These are phyloP conservation scores for Agrochola circellaris DNA, from an alignment of 2,888 invertebrate genomes.

Conservation along the genomic window DNA sequence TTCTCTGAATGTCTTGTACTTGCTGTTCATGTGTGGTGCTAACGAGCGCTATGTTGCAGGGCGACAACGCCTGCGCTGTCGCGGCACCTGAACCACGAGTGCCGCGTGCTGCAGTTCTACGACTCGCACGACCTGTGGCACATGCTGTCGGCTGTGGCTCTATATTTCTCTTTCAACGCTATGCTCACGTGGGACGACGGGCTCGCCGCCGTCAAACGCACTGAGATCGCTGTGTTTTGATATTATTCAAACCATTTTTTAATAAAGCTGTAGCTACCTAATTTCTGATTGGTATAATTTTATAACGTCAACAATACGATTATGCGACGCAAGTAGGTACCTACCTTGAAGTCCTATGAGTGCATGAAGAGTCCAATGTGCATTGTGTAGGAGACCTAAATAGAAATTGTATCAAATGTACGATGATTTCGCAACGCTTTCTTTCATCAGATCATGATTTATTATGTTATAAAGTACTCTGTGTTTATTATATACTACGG, in stretches of 20 bases:
- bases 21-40: not conserved
- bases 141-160: slow-evolving; percentile 94
- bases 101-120: slow-evolving; percentile 92
- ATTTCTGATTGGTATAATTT: not conserved
- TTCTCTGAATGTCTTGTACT: not conserved
- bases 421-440: not conserved
- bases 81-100: slow-evolving; percentile 88
- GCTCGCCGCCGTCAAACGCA: slow-evolving; percentile 92
- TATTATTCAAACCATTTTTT: slow-evolving; percentile 5
- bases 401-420: not conserved
- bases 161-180: slow-evolving; percentile 96
- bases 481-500: too few relatives aligned
- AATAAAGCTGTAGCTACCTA: slow-evolving; percentile 14
- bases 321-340: not conserved
- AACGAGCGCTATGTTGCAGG: slow-evolving; percentile 70
- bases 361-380: not conserved
- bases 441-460: not conserved
- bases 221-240: slow-evolving; percentile 95
- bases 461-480: too few relatives aligned
- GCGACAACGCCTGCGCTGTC: slow-evolving; percentile 93
- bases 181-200: slow-evolving; percentile 96
- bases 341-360: not conserved
- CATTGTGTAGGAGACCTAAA: not conserved
- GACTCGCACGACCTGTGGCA: slow-evolving; percentile 98
- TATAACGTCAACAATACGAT: not conserved